phyloP scores from a whole-genome alignment of 2,888 invertebrate genomes.

The Heliconius ethilla region DNA sequence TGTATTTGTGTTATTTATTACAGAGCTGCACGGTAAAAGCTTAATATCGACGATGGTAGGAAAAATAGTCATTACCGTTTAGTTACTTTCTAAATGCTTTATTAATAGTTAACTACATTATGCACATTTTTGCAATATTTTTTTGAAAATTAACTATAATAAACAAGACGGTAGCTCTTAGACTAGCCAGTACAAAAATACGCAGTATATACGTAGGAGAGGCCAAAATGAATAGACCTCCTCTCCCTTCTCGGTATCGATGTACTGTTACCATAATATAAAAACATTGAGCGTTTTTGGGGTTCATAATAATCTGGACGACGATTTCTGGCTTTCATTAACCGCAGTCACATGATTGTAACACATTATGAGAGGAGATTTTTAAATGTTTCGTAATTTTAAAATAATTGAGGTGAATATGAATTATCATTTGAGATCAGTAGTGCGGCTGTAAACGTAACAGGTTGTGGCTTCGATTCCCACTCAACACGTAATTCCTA shows the following conservation, averaged over 20 bases:
- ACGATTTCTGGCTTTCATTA: conserved; percentile 53
- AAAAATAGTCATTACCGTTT: too few species aligned
- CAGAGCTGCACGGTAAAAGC: too few species aligned
- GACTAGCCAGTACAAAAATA: neutral
- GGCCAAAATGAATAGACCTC: conserved; percentile 44
- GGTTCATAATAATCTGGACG: conserved; percentile 32
- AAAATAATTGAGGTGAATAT: conserved; percentile 7
- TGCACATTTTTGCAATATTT: too few species aligned
- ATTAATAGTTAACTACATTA: too few species aligned
- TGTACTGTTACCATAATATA: neutral
- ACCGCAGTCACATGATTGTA: conserved; percentile 60
- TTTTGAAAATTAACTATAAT: neutral
- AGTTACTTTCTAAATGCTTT: too few species aligned
- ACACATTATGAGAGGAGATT: conserved; percentile 28
- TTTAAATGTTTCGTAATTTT: conserved; percentile 18
- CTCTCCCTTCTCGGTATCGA: conserved; percentile 18
- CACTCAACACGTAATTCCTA: too few species aligned
- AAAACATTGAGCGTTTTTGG: conserved; percentile 10
- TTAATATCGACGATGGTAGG: too few species aligned
- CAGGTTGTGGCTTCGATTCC: too few species aligned
- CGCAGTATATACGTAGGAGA: conserved; percentile 24
- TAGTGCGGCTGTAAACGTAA: too few species aligned
- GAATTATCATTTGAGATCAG: neutral
- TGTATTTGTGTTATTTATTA: too few species aligned
- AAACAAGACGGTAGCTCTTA: neutral